Base-by-base conservation (phyloP, 2,797 vertebrate genomes). In the Liasis olivaceus region DNA sequence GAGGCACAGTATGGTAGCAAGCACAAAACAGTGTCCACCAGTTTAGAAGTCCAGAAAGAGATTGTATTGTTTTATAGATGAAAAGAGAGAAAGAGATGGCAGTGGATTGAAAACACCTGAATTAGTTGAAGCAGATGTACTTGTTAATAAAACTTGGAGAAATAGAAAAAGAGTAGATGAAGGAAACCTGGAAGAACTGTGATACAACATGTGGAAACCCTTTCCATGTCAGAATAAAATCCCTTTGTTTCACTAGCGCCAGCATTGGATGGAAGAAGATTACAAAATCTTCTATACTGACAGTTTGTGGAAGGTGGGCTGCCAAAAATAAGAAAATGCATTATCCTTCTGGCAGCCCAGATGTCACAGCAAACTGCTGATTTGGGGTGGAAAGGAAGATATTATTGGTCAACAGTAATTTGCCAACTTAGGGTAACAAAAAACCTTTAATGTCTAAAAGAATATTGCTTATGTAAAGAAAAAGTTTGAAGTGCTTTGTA, bases 151-250 rank as follows among this genome's bases (percentile, higher is more conserved):
- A 54, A 0, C 22, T 91, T 72, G 90, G 72, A 72, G 42, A 28
- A 36, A 0, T n/a, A 87, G 60, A 87, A 9, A 24, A 84, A 59
- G 62, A 77, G 9, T 92, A 47, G 90, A 64, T 63, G 62, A 93
- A 93, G 28, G 15, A 26, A 62, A 89, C 90, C 77, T 28, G 26
- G 8, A 89, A 90, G 26, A 86, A 85, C 24, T 24, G 42, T n/a
- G 26, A 0, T 3, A 88, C 0, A 0, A 88, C 88, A 89, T 0
- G 0, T 3, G 14, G 58, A 58, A 88, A n/a, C 26, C 85, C 26
- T 15, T 88, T 94, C 88, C 89, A 31, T 54, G n/a, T 69, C 31
- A 54, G 62, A 20, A 36, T 15, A 0, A 31, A 20, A 62, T 22
- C 58, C 5, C 1, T 85, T 8, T 11, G n/a, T 89, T 28, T 91